These are phyloP conservation scores for Nerophis lumbriciformis DNA, from an alignment of 2,113 vertebrate genomes.

Conservation along the genomic window DNA sequence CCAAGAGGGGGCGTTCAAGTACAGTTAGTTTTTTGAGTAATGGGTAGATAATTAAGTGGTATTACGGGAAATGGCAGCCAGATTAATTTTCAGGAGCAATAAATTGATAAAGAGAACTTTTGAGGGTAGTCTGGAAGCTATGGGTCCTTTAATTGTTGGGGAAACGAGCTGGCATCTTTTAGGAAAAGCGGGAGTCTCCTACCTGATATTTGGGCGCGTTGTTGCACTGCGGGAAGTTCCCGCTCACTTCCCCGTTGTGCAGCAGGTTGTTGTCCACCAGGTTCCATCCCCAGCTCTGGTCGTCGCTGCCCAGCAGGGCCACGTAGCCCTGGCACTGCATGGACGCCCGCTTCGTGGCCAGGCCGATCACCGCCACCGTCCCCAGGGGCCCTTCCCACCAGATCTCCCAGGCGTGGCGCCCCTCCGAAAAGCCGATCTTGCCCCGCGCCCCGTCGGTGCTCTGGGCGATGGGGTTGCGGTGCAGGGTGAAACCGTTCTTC, in stretches of 20 bases:
- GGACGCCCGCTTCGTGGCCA: slow-evolving; percentile 90
- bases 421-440: slow-evolving; percentile 95
- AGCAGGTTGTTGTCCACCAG: slow-evolving; percentile 98
- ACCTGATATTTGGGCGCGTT: slow-evolving; percentile 99
- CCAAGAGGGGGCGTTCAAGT: no score
- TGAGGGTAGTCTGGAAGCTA: no score
- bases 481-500: slow-evolving; percentile 97
- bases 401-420: slow-evolving; percentile 97
- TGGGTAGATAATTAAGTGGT: no score
- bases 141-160: no score
- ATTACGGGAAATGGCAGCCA: no score
- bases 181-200: slow-evolving; percentile 4
- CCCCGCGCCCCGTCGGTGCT: slow-evolving; percentile 96
- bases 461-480: slow-evolving; percentile 97
- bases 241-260: slow-evolving; percentile 95
- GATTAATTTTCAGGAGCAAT: no score
- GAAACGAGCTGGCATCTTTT: no score
- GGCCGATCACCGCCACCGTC: slow-evolving; percentile 95
- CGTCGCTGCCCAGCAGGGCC: slow-evolving; percentile 91
- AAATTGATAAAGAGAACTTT: no score
- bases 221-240: slow-evolving; percentile 98
- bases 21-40: no score
- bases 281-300: slow-evolving; percentile 99
- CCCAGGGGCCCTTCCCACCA: slow-evolving; percentile 99
- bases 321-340: slow-evolving; percentile 99